These are phyloP conservation scores for Nemapogon koenigi DNA, from an alignment of 2,888 invertebrate species.

Conservation along the genomic window DNA sequence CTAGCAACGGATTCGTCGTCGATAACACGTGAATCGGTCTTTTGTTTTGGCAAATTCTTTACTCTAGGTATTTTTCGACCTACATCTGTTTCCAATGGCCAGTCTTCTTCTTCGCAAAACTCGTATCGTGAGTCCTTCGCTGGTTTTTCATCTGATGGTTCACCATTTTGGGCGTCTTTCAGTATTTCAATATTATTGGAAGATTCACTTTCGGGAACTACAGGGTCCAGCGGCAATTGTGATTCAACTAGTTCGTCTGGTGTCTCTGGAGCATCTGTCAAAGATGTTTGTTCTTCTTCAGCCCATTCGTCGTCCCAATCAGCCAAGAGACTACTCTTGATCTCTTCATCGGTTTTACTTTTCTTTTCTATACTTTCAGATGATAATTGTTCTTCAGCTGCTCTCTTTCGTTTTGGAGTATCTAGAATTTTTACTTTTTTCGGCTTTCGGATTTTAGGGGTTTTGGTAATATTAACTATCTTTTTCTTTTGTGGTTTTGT, in stretches of 20 bases:
- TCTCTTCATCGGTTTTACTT: conserved; percentile 66
- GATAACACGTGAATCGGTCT: conserved; percentile 44
- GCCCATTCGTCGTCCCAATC: conserved; percentile 75
- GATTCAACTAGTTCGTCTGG: conserved; percentile 27
- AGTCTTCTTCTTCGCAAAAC: conserved; percentile 76
- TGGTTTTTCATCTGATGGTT: conserved; percentile 35
- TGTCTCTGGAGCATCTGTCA: conserved; percentile 19
- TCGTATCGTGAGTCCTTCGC: conserved; percentile 76
- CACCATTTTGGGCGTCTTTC: conserved; percentile 34
- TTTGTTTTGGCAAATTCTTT: conserved; percentile 44
- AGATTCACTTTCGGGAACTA: conserved; percentile 39
- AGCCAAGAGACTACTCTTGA: conserved; percentile 73
- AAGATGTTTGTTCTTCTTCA: conserved; percentile 39
- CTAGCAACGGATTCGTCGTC: conserved; percentile 56
- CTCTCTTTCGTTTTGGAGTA: conserved; percentile 40
- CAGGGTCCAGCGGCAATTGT: conserved; percentile 39
- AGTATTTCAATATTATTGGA: conserved; percentile 17
- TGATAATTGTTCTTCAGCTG: conserved; percentile 32
- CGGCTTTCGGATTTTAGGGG: conserved; percentile 31
- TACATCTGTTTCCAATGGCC: conserved; percentile 57
- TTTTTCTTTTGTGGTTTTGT: conserved; percentile 23
- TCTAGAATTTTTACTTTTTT: conserved; percentile 30
- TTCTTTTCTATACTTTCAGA: conserved; percentile 42
- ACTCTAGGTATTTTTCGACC: conserved; percentile 73
- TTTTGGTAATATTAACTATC: neutral